Evolutionary conservation across 1,140 invertebrate species (phyloP), one percentile per base, ranked within the genome.

Genomic region (Coenobita brevimanus): DNA sequence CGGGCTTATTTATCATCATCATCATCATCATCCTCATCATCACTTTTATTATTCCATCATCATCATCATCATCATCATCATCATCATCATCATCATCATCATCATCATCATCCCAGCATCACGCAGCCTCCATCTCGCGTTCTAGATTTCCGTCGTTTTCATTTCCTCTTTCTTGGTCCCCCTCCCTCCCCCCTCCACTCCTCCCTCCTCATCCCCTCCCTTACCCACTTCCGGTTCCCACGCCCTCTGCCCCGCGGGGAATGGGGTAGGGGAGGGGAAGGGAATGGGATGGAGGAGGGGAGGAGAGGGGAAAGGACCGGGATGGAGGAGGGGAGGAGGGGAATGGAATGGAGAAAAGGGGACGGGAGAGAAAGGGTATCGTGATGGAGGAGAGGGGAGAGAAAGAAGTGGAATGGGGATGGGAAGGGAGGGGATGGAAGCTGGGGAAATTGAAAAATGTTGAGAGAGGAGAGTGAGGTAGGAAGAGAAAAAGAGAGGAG

Each of bases 141-240:
- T 82, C 80, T 82, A 67, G 41, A 82, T 82, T 50, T 82, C 80
- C 80, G 80, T 24, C 80, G 64, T 30, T 54, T 82, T 76, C 57
- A 60, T 64, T 64, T 76, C 57, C 69, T 76, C 21, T 21, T n/a
- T 30, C 50, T 33, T 3, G 1, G 13, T 43, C 17, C 41, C 50
- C 46, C 81, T 54, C 67, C 50, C 21, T 30, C 30, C 71, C 69
- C 71, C 79, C 36, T 81, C 57, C 0, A n/a, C 41, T 43, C 17
- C 41, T 36, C 46, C 81, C 33, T 46, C 50, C 21, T 30, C 30
- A 46, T 50, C 71, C 79, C 36, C 62, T 54, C 0, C 38, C 60
- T 54, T 0, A 33, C n/a, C 54, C 73, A 13, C 73, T 78, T 67
- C 73, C 73, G 71, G 71, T 78, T 85, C 82, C 46, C 71, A 64